phyloP scores from a whole-genome alignment of 2,113 vertebrate genomes.

The Sylvia atricapilla region DNA sequence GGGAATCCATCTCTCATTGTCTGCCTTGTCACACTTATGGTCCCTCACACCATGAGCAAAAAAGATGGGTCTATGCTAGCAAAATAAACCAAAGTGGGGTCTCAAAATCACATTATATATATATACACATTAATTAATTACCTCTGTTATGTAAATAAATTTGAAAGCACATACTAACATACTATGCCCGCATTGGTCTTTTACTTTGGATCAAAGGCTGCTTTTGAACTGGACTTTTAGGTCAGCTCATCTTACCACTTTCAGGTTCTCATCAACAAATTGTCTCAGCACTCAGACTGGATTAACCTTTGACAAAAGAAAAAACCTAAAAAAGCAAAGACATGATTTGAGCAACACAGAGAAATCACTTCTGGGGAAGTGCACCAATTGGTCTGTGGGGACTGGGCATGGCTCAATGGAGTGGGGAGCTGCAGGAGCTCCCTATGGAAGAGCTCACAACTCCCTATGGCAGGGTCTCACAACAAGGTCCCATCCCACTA shows the following conservation, averaged over 20 bases:
- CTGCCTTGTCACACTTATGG: background rate
- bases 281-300: background rate
- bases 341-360: background rate
- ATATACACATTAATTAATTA: background rate
- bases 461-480: background rate
- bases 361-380: background rate
- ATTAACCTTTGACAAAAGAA: background rate
- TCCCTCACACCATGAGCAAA: background rate
- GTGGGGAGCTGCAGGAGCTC: fast-evolving
- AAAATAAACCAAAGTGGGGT: background rate
- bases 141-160: background rate
- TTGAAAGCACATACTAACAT: background rate
- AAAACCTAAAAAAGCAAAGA: background rate
- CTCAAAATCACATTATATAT: background rate
- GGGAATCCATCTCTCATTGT: background rate
- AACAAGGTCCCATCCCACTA: background rate
- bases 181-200: background rate
- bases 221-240: background rate
- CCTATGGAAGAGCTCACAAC: background rate
- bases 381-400: background rate
- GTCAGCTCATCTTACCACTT: background rate
- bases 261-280: background rate
- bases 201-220: background rate
- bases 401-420: background rate
- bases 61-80: background rate